These are phyloP conservation scores for Silvanus unidentatus DNA, from an alignment of 2,888 invertebrate genomes.

Conservation along the genomic window DNA sequence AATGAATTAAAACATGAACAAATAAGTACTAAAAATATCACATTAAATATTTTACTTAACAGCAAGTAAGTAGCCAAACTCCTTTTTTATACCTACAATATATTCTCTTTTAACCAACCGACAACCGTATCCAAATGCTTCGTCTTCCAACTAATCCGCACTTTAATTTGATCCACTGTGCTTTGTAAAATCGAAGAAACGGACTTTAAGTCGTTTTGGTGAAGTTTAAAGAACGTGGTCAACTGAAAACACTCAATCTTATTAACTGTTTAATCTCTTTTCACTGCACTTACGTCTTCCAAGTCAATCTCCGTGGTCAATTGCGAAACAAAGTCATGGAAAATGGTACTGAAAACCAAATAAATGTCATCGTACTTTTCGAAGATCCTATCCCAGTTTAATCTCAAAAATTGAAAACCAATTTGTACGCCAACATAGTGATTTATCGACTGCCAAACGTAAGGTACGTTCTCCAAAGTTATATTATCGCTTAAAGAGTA, in stretches of 20 bases:
- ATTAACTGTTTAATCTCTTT: not conserved
- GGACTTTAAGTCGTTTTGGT: constrained; percentile 35
- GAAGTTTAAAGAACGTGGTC: constrained; percentile 38
- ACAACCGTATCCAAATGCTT: constrained; percentile 36
- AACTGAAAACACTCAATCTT: constrained; percentile 31
- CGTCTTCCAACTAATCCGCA: constrained; percentile 38
- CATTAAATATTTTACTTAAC: constrained; percentile 2
- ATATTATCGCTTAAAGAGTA: constrained; percentile 37
- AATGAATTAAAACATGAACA: constrained; percentile 1
- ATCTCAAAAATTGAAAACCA: constrained; percentile 40
- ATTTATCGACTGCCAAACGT: constrained; percentile 41
- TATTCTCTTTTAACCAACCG: constrained; percentile 29
- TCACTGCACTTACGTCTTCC: constrained; percentile 37
- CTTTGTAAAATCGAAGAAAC: constrained; percentile 36
- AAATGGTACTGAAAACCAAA: constrained; percentile 37
- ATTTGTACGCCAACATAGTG: constrained; percentile 37
- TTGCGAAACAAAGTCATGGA: constrained; percentile 39
- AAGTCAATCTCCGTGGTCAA: constrained; percentile 40
- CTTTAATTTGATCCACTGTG: constrained; percentile 40
- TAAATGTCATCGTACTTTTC: constrained; percentile 36
- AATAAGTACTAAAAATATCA: not conserved
- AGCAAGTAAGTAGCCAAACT: constrained; percentile 4
- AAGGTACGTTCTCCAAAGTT: constrained; percentile 37
- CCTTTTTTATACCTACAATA: too few relatives aligned
- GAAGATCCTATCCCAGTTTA: constrained; percentile 40